Conservation (phyloP, 2,113 vertebrate species). For the Gambusia affinis region DNA sequence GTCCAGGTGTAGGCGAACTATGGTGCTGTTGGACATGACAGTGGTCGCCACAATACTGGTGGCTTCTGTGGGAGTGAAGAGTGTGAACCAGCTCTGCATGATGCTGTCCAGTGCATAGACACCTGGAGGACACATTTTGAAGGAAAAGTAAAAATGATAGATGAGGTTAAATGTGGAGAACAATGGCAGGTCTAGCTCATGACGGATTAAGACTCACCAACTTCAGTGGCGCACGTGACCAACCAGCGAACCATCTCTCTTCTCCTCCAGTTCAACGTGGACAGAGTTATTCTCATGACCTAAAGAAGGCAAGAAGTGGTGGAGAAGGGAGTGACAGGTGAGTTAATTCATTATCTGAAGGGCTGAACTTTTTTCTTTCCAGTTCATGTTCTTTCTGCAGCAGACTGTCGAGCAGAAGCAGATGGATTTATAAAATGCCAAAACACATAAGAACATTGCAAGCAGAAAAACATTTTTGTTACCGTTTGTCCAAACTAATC, state of each 20-base stretch:
- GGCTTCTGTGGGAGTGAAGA: conserved; percentile 98
- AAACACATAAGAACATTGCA: no score
- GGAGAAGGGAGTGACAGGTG: neutral
- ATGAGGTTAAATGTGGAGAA: neutral
- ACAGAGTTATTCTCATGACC: conserved; percentile 99
- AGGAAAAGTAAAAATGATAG: neutral
- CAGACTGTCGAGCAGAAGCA: no score
- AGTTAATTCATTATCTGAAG: neutral
- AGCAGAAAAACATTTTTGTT: neutral
- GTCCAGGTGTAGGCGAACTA: conserved; percentile 95
- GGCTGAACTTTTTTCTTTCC: neutral
- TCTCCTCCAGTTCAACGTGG: conserved; percentile 97
- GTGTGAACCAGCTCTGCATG: conserved; percentile 98
- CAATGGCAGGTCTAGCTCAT: neutral
- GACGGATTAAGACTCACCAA: conserved; percentile 83
- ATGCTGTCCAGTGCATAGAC: conserved; percentile 97
- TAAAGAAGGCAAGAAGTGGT: conserved; percentile 47
- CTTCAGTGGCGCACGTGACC: conserved; percentile 98
- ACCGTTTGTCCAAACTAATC: neutral
- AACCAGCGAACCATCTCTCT: conserved; percentile 99
- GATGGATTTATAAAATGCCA: no score
- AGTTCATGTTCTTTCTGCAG: neutral
- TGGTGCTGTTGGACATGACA: conserved; percentile 97
- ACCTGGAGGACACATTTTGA: conserved; percentile 67
- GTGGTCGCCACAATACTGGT: conserved; percentile 97